These are phyloP conservation scores for Enteromius fasciolatus DNA, from an alignment of 2,797 vertebrate genomes.

Conservation along the genomic window DNA sequence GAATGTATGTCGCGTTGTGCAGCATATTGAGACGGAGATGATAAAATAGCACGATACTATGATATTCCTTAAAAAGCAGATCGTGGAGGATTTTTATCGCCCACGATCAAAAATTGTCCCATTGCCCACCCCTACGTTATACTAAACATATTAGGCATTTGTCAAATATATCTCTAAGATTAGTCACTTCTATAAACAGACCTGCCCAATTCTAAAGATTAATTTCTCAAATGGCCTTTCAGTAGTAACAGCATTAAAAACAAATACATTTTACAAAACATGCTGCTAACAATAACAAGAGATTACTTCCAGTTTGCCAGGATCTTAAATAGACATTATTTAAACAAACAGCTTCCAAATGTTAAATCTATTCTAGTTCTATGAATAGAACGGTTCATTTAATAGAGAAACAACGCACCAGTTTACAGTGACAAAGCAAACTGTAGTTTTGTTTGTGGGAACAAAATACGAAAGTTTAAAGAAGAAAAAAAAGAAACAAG, in stretches of 20 bases:
- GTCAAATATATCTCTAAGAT: not conserved
- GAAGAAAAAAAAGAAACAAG: not conserved
- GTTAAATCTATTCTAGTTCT: not conserved
- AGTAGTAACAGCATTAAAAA: slow-evolving; percentile 1
- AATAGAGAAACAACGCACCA: not conserved
- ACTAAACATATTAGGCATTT: not conserved
- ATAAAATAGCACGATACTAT: too few relatives aligned
- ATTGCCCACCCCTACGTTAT: not conserved
- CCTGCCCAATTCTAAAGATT: not conserved
- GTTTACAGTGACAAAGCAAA: not conserved
- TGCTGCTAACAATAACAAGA: not conserved
- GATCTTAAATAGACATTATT: not conserved
- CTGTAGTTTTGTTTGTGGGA: not conserved
- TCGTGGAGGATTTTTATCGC: too few relatives aligned
- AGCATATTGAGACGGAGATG: too few relatives aligned
- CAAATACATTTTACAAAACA: not conserved
- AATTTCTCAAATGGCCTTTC: not conserved
- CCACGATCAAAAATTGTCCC: too few relatives aligned
- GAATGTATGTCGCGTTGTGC: too few relatives aligned
- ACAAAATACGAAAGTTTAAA: not conserved
- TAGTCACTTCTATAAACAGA: not conserved
- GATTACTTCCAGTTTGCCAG: slow-evolving; percentile 7
- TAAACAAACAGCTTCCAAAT: not conserved
- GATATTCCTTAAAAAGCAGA: too few relatives aligned
- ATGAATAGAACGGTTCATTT: not conserved